Base-by-base conservation (phyloP, 1,140 invertebrate species). In the Pseudomyrmex gracilis region DNA sequence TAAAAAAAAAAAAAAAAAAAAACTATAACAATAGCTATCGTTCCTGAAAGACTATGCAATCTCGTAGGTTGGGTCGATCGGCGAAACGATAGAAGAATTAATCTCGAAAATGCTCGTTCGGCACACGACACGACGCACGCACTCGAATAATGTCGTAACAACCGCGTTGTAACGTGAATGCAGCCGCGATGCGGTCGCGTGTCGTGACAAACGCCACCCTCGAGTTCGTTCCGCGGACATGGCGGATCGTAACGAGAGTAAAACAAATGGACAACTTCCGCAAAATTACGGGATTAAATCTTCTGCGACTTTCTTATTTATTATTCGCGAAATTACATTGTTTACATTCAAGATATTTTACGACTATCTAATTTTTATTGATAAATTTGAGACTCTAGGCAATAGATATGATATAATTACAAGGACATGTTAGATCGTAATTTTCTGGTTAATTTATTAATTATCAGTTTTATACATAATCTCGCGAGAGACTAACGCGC, bases 81-180 rank as follows among this genome's bases (percentile, higher is more conserved):
- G 80, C 61, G 83, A 83, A 64, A 86, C 87, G 90, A 92, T 87
- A 92, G 88, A 91, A 92, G 92, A 93, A 93, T 93, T 93, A 93
- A 93, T 93, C 89, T 90, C 70, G 90, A 92, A 91, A 92, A 93
- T 92, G 92, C 85, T 82, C 86, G 86, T 87, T 85, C 80, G 85
- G 86, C 83, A 89, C 74, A 84, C 85, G 90, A 85, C 88, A 90
- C 34, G 34, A 34, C 90, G 90, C 91, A 90, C 85, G 91, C 90
- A 90, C 84, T 87, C 86, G 85, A 85, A 86, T 83, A 85, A 83
- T 78, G 68, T 84, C 82, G 76, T 86, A 74, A 85, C 84, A 82
- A 86, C 80, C 76, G 58, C 84, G 84, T 80, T 71, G 76, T 88
- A 90, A 87, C 84, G 89, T 88, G 90, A 90, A 87, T 93, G 90